Evolutionary conservation across 2,888 invertebrate genomes (phyloP).

Genomic region (Epistrophella euchroma): DNA sequence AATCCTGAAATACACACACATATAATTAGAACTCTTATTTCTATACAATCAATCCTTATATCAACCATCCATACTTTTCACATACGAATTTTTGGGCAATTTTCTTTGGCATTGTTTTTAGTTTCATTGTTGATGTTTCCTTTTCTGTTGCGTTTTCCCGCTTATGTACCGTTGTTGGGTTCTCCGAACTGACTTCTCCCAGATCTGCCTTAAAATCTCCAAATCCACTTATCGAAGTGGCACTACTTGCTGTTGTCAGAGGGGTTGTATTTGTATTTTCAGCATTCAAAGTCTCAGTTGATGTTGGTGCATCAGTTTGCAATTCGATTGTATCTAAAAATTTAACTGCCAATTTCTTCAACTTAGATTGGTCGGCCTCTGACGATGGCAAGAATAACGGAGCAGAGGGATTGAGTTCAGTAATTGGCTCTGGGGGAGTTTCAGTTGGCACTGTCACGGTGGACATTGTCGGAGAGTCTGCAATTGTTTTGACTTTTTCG

Average conservation of each 20-base stretch:
- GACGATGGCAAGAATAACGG: constrained; percentile 45
- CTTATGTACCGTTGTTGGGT: constrained; percentile 42
- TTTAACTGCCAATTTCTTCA: constrained; percentile 76
- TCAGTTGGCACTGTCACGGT: neutral
- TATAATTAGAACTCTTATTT: neutral
- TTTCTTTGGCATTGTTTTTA: constrained; percentile 61
- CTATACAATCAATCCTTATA: neutral
- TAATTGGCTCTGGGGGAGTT: constrained; percentile 18
- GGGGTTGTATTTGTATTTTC: constrained; percentile 38
- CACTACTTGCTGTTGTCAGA: constrained; percentile 1
- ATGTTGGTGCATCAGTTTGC: constrained; percentile 26
- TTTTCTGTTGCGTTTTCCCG: constrained; percentile 62
- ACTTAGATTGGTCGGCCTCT: constrained; percentile 71
- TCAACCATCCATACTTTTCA: constrained; percentile 44
- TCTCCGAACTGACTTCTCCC: constrained; percentile 13
- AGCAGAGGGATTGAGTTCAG: neutral
- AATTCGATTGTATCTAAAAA: constrained; percentile 68
- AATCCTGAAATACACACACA: constrained; percentile 84
- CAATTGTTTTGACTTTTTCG: constrained; percentile 28
- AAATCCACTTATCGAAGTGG: constrained; percentile 42
- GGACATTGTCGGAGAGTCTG: neutral
- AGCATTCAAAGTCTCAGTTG: constrained; percentile 11
- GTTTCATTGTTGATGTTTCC: neutral
- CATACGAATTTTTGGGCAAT: constrained; percentile 60
- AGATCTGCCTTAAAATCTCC: constrained; percentile 54